Evolutionary conservation across 2,888 invertebrate species (phyloP), one percentile per base, ranked within the genome.

Genomic region (Scaptomyza parva): DNA sequence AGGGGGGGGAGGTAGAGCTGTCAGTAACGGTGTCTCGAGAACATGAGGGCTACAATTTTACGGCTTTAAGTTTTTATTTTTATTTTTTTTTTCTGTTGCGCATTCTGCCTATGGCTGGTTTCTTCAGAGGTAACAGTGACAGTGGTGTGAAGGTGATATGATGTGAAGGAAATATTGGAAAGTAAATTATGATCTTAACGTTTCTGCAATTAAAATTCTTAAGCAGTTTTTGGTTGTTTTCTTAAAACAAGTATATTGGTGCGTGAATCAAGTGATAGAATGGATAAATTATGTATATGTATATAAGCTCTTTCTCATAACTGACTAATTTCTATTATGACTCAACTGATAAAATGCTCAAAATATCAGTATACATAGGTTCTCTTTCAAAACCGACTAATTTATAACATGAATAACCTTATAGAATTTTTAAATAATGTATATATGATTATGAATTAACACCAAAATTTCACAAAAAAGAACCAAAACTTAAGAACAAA

Each of bases 11-110:
- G 33, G 2, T 1, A 6, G 22, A 14, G 68, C 69, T 83, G 84
- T 78, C 84, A 78, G 82, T 82, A 72, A 69, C 82, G 69, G 67
- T 67, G 82, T 85, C 86, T 85, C 70, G 70, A 73, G 77, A 60
- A 79, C 75, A 85, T 77, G 78, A 76, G 81, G 76, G 78, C 68
- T 54, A 57, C 53, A 68, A 76, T 84, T 84, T 84, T 86, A 83
- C 69, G 68, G 74, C 69, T 62, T 76, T 69, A 82, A 77, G 69
- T 73, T 68, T 72, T 69, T 50, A 51, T 22, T 52, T 70, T 26
- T 26, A 1, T 26, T 2, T 24, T 24, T 24, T 82, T 73, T 43
- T 28, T 11, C 4, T 14, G 30, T 6, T 33, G n/a, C 33, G 26
- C 33, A 4, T n/a, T 14, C 17, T 8, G 6, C 6, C 20, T 44